phyloP scores from a whole-genome alignment of 1,140 invertebrate species.

The Cotesia glomerata region DNA sequence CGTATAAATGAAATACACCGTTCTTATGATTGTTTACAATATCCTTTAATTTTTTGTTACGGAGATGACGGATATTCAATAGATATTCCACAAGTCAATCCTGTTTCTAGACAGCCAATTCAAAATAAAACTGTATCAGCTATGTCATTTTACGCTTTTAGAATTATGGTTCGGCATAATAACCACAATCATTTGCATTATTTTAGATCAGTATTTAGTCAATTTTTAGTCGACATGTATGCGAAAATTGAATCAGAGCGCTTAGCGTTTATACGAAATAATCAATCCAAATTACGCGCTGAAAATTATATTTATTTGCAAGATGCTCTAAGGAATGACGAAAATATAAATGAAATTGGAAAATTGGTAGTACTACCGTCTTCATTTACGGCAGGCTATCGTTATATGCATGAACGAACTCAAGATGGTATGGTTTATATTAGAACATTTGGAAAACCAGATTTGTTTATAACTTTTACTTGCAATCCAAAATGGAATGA shows the following conservation, averaged over 20 bases:
- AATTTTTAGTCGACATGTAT: too few relatives aligned
- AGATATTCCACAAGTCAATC: too few relatives aligned
- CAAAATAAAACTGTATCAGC: neutral
- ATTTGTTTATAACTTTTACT: conserved; percentile 44
- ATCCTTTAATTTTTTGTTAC: too few relatives aligned
- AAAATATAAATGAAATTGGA: conserved; percentile 36
- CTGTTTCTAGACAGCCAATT: conserved; percentile 2
- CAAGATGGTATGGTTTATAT: conserved; percentile 59
- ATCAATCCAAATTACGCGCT: conserved; percentile 18
- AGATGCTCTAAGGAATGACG: conserved; percentile 19
- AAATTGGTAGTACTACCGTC: conserved; percentile 52
- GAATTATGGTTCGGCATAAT: neutral
- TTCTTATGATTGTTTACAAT: too few relatives aligned
- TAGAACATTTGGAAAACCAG: conserved; percentile 51
- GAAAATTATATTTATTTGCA: neutral
- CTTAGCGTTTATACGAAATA: conserved; percentile 41
- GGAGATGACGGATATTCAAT: too few relatives aligned
- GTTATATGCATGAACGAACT: conserved; percentile 57
- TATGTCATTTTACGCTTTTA: neutral
- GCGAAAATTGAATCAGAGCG: too few relatives aligned
- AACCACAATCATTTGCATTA: conserved; percentile 19
- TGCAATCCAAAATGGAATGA: conserved; percentile 45
- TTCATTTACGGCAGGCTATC: conserved; percentile 50
- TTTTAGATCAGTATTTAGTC: too few relatives aligned
- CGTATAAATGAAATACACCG: too few relatives aligned